These are phyloP conservation scores for Athrips mouffetella DNA, from an alignment of 2,888 invertebrate genomes.

Conservation along the genomic window DNA sequence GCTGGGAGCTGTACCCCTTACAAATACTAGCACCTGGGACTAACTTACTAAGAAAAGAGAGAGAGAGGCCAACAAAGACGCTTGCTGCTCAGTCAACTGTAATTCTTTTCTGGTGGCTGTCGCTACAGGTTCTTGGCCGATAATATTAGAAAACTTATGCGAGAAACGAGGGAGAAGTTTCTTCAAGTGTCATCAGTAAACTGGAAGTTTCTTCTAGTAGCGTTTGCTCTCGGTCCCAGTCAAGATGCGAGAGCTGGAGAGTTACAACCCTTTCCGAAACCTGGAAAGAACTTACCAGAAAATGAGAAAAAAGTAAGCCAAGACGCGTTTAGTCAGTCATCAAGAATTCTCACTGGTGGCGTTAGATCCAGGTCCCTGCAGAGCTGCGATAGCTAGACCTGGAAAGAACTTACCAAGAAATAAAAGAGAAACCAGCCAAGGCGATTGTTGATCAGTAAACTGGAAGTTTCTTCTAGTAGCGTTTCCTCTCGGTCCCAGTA, in stretches of 20 bases:
- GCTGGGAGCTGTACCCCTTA: no score
- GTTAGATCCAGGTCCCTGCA: background rate
- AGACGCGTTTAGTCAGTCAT: background rate
- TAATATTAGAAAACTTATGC: no score
- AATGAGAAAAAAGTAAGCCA: background rate
- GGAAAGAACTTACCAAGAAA: constrained; percentile 75
- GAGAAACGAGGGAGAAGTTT: no score
- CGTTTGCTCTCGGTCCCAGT: no score
- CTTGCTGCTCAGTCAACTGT: background rate
- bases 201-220: no score
- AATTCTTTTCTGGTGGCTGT: background rate
- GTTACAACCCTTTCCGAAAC: constrained; percentile 80
- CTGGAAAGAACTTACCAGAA: constrained; percentile 3
- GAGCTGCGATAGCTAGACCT: no score
- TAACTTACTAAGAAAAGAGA: background rate
- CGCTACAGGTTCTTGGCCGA: background rate
- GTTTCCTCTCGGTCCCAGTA: constrained; percentile 77
- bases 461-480: constrained; percentile 76
- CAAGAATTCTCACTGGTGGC: background rate
- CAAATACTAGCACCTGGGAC: no score
- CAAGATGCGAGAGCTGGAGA: no score
- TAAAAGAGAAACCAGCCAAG: constrained; percentile 86
- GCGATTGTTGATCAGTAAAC: constrained; percentile 82
- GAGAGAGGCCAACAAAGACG: background rate
- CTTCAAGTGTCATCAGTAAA: no score